phyloP scores from a whole-genome alignment of 1,140 invertebrate genomes.

The Zaprionus camerounensis region DNA sequence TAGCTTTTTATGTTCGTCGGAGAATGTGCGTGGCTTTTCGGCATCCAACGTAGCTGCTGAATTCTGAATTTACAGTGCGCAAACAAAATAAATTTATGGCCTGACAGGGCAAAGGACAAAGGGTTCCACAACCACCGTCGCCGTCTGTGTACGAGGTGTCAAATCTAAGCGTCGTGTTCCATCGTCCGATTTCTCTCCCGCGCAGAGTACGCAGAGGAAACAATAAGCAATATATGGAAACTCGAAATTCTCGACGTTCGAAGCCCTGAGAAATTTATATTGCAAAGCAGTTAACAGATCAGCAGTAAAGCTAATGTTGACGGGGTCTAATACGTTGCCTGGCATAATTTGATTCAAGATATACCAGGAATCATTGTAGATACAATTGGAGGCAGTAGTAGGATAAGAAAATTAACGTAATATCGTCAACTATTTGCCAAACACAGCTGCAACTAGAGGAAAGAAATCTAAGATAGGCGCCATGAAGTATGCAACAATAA shows the following conservation, averaged over 20 bases:
- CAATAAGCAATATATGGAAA: background rate
- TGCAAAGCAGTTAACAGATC: conserved; percentile 26
- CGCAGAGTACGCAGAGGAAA: conserved; percentile 4
- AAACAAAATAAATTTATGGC: conserved; percentile 77
- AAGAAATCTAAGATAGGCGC: conserved; percentile 29
- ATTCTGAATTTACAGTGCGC: conserved; percentile 59
- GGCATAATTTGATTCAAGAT: conserved; percentile 69
- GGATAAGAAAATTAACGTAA: conserved; percentile 66
- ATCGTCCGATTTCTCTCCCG: conserved; percentile 13
- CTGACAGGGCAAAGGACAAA: conserved; percentile 49
- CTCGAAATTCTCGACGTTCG: background rate
- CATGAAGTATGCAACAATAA: conserved; percentile 67
- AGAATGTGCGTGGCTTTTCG: conserved; percentile 54
- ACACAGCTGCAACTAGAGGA: conserved; percentile 30
- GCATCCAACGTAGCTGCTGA: conserved; percentile 57
- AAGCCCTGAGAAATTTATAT: conserved; percentile 59
- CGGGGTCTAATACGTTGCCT: conserved; percentile 35
- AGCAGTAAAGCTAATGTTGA: conserved; percentile 11
- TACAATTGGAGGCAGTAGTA: conserved; percentile 59
- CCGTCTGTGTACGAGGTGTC: conserved; percentile 48
- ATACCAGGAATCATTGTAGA: conserved; percentile 7
- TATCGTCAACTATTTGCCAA: conserved; percentile 62
- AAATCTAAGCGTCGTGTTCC: conserved; percentile 46
- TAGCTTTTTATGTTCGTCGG: conserved; percentile 43
- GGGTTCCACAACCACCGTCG: conserved; percentile 47